These are phyloP conservation scores for Laticauda colubrina DNA, from an alignment of 2,113 vertebrate species.

Conservation along the genomic window DNA sequence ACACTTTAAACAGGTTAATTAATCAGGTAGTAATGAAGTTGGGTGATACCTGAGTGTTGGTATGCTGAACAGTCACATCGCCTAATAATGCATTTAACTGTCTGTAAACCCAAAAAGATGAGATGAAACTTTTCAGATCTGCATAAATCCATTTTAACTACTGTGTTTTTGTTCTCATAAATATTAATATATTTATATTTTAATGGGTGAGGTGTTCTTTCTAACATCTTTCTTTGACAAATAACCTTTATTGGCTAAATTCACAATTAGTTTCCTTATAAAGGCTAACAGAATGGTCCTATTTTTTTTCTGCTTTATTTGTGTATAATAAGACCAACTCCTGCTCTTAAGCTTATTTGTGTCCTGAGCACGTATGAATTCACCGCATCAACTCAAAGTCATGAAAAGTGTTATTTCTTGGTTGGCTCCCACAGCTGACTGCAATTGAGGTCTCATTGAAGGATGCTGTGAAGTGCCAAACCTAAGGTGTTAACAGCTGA, in stretches of 20 bases:
- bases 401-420: background rate
- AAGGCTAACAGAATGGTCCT: background rate
- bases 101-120: conserved; percentile 63
- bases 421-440: background rate
- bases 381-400: background rate
- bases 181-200: conserved; percentile 1
- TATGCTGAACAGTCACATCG: conserved; percentile 66
- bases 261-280: conserved; percentile 26
- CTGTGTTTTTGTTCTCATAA: conserved; percentile 52
- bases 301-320: background rate
- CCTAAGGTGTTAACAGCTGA: background rate
- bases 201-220: conserved; percentile 21
- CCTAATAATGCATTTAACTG: conserved; percentile 68
- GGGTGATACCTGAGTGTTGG: conserved; percentile 77
- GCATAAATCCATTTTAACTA: conserved; percentile 57
- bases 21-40: conserved; percentile 79
- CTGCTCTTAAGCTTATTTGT: background rate
- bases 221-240: background rate
- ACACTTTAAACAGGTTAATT: conserved; percentile 82
- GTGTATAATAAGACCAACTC: background rate
- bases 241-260: background rate
- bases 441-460: background rate
- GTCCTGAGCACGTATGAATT: background rate
- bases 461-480: background rate
- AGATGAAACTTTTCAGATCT: conserved; percentile 60